Evolutionary conservation across 2,797 vertebrate species (phyloP).

Genomic region (Pempheris klunzingeri): DNA sequence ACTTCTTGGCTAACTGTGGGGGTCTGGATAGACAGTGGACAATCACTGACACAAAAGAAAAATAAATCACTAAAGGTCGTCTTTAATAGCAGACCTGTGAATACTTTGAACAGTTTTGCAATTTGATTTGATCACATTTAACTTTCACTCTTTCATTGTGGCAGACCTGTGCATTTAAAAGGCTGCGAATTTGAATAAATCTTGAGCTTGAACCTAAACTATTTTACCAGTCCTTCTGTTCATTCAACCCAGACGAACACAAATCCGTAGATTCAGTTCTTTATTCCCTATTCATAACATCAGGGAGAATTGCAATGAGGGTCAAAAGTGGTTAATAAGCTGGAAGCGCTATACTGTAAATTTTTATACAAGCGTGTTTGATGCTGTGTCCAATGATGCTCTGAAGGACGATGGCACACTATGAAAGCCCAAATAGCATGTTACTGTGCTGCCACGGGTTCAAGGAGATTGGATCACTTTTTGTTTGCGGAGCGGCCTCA

Average conservation of each 20-base stretch:
- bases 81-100: conserved; percentile 15
- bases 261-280: conserved; percentile 46
- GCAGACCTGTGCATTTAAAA: conserved; percentile 34
- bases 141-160: conserved; percentile 46
- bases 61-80: conserved; percentile 40
- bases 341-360: conserved; percentile 58
- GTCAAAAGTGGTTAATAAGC: conserved; percentile 72
- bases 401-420: conserved; percentile 75
- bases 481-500: conserved; percentile 79
- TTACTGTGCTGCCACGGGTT: conserved; percentile 74
- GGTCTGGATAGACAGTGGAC: background rate
- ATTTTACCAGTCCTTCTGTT: conserved; percentile 20
- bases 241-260: conserved; percentile 40
- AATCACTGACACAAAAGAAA: conserved; percentile 19
- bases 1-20: conserved; percentile 7
- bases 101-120: conserved; percentile 17
- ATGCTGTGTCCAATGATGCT: conserved; percentile 51
- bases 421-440: conserved; percentile 77
- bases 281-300: conserved; percentile 55
- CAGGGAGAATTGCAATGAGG: conserved; percentile 36
- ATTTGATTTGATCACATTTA: conserved; percentile 56
- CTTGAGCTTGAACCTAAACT: conserved; percentile 54
- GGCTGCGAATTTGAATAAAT: conserved; percentile 40
- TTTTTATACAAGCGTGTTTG: conserved; percentile 65
- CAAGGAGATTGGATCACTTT: conserved; percentile 84